phyloP scores from a whole-genome alignment of 2,888 invertebrate genomes.

The Cryptocephalus moraei region DNA sequence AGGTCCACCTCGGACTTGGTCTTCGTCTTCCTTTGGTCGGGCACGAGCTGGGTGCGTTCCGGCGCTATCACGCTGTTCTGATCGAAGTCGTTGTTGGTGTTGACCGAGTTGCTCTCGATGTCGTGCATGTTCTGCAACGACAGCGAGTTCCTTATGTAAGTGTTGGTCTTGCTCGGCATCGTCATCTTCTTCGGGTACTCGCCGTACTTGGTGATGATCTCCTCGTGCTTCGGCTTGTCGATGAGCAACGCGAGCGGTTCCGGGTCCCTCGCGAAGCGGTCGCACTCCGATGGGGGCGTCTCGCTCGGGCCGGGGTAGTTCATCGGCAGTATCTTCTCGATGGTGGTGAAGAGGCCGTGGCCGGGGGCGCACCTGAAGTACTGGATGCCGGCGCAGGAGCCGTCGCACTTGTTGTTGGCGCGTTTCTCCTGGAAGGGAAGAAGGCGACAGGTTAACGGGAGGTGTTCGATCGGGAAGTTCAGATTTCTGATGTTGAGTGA shows the following conservation, averaged over 20 bases:
- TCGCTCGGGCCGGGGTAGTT: conserved; percentile 11
- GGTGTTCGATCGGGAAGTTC: too few relatives aligned
- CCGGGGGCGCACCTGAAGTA: conserved; percentile 35
- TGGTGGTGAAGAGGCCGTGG: conserved; percentile 34
- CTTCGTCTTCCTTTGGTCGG: conserved; percentile 22
- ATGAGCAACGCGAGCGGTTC: conserved; percentile 21
- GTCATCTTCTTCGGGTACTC: conserved; percentile 22
- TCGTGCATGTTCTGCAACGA: conserved; percentile 33
- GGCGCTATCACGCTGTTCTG: conserved; percentile 35
- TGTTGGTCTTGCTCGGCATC: conserved; percentile 16
- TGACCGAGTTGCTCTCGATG: conserved; percentile 23
- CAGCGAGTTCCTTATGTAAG: conserved; percentile 25
- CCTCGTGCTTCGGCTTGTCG: conserved; percentile 24
- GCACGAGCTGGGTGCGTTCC: conserved; percentile 29
- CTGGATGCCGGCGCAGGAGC: conserved; percentile 31
- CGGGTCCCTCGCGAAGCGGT: conserved; percentile 12
- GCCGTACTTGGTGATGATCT: conserved; percentile 29
- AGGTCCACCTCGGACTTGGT: conserved; percentile 31
- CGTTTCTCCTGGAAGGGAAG: conserved; percentile 25
- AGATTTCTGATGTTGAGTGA: too few relatives aligned
- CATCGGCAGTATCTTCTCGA: conserved; percentile 30
- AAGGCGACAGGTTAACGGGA: neutral
- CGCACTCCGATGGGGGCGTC: conserved; percentile 13
- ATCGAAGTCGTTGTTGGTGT: conserved; percentile 38
- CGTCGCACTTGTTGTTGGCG: conserved; percentile 31